Conservation (phyloP, 2,888 invertebrate species). For the Orchestes rusci region DNA sequence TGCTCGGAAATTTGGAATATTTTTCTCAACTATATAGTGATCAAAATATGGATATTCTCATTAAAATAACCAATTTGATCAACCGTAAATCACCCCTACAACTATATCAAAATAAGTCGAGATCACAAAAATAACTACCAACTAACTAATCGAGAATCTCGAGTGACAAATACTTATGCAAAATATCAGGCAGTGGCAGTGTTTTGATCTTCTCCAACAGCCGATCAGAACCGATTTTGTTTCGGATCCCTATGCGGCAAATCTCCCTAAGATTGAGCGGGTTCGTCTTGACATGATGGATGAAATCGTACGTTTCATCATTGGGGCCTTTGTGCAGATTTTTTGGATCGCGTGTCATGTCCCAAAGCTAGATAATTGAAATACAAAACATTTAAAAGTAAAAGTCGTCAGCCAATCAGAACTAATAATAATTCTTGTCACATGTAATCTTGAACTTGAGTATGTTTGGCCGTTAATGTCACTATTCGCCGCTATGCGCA, state of each 20-base stretch:
- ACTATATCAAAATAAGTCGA: no score
- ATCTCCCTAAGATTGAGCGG: constrained; percentile 51
- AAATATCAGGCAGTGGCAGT: constrained; percentile 50
- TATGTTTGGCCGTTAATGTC: no score
- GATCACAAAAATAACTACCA: constrained; percentile 24
- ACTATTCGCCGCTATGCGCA: no score
- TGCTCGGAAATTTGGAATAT: no score
- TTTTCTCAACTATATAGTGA: no score
- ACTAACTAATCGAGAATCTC: constrained; percentile 37
- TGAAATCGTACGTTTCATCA: constrained; percentile 39
- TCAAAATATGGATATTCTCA: no score
- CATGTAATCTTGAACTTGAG: no score
- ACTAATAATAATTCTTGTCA: no score
- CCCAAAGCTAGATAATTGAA: constrained; percentile 34
- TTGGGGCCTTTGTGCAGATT: constrained; percentile 34
- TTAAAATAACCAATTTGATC: no score
- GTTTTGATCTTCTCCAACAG: constrained; percentile 42
- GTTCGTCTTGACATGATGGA: constrained; percentile 36
- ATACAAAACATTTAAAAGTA: no score
- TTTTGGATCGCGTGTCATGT: constrained; percentile 40
- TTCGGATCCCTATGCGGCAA: constrained; percentile 52
- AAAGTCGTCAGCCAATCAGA: no score
- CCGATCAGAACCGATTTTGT: constrained; percentile 38
- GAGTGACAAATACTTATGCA: constrained; percentile 54
- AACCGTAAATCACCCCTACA: no score